Evolutionary conservation across 2,797 vertebrate genomes (phyloP).

Genomic region (Zenarchopterus dispar): DNA sequence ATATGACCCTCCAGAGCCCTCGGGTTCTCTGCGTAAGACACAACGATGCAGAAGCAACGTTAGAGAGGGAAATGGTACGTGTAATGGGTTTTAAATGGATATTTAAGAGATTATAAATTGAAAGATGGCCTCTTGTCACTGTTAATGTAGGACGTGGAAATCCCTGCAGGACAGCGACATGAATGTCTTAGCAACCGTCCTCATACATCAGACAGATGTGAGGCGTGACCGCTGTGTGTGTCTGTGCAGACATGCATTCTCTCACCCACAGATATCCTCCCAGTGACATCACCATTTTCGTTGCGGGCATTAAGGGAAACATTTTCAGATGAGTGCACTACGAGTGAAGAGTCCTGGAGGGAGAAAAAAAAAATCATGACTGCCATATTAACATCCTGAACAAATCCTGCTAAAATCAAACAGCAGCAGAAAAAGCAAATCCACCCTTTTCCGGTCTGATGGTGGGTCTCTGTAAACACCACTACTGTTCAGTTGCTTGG

Average conservation of each 20-base stretch:
- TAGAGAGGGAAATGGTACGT: slow-evolving; percentile 61
- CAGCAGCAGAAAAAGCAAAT: too few relatives aligned
- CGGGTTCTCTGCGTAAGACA: slow-evolving; percentile 61
- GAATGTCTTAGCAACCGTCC: slow-evolving; percentile 68
- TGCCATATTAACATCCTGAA: background rate
- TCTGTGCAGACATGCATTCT: slow-evolving; percentile 32
- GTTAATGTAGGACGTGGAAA: slow-evolving; percentile 77
- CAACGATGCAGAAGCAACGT: slow-evolving; percentile 63
- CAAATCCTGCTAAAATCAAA: background rate
- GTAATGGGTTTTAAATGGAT: slow-evolving; percentile 79
- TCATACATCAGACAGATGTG: slow-evolving; percentile 53
- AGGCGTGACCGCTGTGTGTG: slow-evolving; percentile 17
- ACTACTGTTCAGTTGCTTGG: background rate
- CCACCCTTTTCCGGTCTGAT: too few relatives aligned
- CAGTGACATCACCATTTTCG: slow-evolving; percentile 88
- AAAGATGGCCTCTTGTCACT: slow-evolving; percentile 67
- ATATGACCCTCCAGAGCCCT: slow-evolving; percentile 63
- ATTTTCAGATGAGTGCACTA: slow-evolving; percentile 89
- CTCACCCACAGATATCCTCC: slow-evolving; percentile 91
- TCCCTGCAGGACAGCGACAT: slow-evolving; percentile 67
- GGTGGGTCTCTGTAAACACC: background rate
- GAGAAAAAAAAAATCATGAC: background rate
- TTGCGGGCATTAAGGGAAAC: slow-evolving; percentile 91
- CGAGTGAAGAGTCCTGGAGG: slow-evolving; percentile 88
- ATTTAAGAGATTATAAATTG: slow-evolving; percentile 75